Base-by-base conservation (phyloP, 2,797 vertebrate genomes). In the Malacoctenus gilli region DNA sequence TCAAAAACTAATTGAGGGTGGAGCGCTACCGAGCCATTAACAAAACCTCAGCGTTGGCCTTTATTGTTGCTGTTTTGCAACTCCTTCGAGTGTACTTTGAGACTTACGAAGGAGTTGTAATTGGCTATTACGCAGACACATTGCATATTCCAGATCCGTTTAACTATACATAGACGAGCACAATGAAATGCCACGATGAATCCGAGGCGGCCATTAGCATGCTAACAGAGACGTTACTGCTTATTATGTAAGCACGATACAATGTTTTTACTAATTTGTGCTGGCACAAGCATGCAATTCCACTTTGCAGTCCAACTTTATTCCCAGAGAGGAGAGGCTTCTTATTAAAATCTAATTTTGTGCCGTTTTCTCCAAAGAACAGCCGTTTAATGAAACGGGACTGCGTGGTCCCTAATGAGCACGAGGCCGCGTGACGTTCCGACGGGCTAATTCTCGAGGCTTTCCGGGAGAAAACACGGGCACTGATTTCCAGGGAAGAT, bases 261-360 rank as follows among this genome's bases (percentile, higher is more conserved):
- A 51, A 53, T 73, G 76, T 85, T 79, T 77, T 68, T 60, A 52
- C 67, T 85, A 78, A 89, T 88, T 86, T 82, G 51, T 47, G 25
- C 56, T 73, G 76, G 78, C 76, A 79, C 57, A 18, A 68, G 73
- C 63, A 79, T 58, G 69, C 47, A 57, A 78, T 82, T 79, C 70
- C 58, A 74, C 75, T 85, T 73, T 60, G 41, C 54, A 56, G 44
- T 38, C 46, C 20, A 60, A 71, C 77, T 60, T 71, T 72, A 72
- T 79, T 85, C 69, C 72, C 22, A 58, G 55, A 65, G 81, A 86
- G 70, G 28, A 58, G 41, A 53, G 47, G 74, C 46, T 20, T 68
- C 75, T 81, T 84, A 87, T 89, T 87, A 85, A 87, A 87, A 82
- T 85, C 72, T 69, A 56, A 80, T 87, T 84, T 62, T 72, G 70